phyloP scores from a whole-genome alignment of 1,140 invertebrate genomes.

The Plutomurus gul region DNA sequence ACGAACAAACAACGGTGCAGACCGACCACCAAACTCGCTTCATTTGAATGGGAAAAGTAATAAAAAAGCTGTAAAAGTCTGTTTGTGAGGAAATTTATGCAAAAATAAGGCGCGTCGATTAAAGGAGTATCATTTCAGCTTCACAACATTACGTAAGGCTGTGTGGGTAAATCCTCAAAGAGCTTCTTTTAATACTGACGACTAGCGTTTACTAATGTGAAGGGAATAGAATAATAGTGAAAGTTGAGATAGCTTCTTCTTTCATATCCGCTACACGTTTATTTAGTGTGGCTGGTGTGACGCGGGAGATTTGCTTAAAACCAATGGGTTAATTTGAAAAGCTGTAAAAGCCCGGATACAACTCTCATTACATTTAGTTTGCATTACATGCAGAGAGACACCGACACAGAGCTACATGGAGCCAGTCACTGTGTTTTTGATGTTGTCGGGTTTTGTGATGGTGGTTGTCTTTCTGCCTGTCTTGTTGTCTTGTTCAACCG shows the following conservation, averaged over 20 bases:
- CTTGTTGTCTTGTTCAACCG: neutral
- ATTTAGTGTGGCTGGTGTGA: neutral
- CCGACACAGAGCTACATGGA: too few relatives aligned
- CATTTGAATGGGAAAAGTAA: slow-evolving; percentile 9
- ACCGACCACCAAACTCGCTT: too few relatives aligned
- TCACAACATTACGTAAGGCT: slow-evolving; percentile 3
- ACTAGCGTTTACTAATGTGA: neutral
- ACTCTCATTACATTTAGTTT: slow-evolving; percentile 32
- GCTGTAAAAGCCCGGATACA: slow-evolving; percentile 40
- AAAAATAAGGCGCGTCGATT: slow-evolving; percentile 17
- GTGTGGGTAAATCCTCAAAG: too few relatives aligned
- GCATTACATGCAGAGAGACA: neutral
- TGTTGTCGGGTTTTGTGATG: too few relatives aligned
- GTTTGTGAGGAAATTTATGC: slow-evolving; percentile 24
- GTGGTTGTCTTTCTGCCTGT: too few relatives aligned
- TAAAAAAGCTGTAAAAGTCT: slow-evolving; percentile 30
- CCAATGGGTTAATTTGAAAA: slow-evolving; percentile 42
- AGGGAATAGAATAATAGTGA: neutral
- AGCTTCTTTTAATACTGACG: neutral
- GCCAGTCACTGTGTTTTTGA: too few relatives aligned
- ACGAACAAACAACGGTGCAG: neutral
- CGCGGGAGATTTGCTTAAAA: neutral
- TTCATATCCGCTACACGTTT: neutral
- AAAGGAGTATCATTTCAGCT: slow-evolving; percentile 21
- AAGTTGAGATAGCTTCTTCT: neutral